Evolutionary conservation across 2,888 invertebrate species (phyloP).

Genomic region (Homarus gammarus): DNA sequence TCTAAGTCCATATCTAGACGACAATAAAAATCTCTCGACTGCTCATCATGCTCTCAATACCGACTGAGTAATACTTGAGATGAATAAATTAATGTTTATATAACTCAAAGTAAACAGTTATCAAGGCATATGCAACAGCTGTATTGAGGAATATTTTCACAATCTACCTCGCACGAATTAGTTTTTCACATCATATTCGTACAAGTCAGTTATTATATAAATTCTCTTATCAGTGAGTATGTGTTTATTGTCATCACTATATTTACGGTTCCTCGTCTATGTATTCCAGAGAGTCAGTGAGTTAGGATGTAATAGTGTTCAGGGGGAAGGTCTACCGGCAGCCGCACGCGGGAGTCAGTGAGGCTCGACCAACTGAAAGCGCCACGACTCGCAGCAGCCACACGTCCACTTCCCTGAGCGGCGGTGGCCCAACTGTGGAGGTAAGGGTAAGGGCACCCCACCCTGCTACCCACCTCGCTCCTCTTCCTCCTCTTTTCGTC

Average conservation of each 20-base stretch:
- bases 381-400: background rate
- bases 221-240: background rate
- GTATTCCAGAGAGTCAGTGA: background rate
- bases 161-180: background rate
- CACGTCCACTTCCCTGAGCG: conserved; percentile 23
- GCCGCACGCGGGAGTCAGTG: background rate
- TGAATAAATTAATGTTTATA: background rate
- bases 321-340: background rate
- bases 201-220: background rate
- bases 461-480: no score
- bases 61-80: background rate
- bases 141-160: background rate
- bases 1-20: background rate
- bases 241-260: background rate
- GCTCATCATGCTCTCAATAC: background rate
- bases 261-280: background rate
- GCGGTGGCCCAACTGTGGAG: conserved; percentile 36
- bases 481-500: no score
- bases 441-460: background rate
- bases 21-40: background rate
- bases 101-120: background rate
- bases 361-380: background rate
- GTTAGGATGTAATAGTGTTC: background rate
- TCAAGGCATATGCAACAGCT: background rate
- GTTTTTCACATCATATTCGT: no score